Conservation (phyloP, 1,140 invertebrate genomes). For the Sitobion miscanthi region DNA sequence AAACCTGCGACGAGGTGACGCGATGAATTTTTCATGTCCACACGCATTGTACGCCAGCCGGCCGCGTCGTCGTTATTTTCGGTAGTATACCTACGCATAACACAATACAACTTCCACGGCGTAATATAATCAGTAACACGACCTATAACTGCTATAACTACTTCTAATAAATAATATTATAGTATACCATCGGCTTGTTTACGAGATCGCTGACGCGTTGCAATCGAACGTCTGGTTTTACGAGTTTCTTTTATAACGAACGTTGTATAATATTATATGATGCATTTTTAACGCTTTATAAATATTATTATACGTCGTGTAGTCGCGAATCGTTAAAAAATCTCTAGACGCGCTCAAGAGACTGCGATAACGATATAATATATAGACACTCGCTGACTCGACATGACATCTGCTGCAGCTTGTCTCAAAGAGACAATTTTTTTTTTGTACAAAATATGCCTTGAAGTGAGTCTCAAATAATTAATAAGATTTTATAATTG, state of each 20-base stretch:
- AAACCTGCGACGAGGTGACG: background rate
- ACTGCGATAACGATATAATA: background rate
- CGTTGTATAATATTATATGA: background rate
- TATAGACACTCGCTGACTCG: background rate
- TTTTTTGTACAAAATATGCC: background rate
- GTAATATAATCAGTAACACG: background rate
- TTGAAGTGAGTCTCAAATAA: too few species aligned
- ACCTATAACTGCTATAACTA: background rate
- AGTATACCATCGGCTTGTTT: background rate
- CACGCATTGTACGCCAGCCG: background rate
- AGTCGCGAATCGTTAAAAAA: background rate
- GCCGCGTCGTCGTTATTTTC: background rate
- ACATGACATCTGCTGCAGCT: background rate
- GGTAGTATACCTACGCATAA: background rate
- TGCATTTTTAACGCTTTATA: background rate
- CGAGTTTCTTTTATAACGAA: background rate
- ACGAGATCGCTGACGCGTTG: background rate
- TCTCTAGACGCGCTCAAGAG: background rate
- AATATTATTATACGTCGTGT: background rate
- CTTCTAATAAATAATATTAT: background rate
- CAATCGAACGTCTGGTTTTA: background rate
- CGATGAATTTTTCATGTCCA: constrained; percentile 46
- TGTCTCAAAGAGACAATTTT: background rate
- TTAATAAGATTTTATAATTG: too few species aligned
- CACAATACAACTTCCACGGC: background rate